phyloP scores from a whole-genome alignment of 2,113 vertebrate species.

The Alces alces region DNA sequence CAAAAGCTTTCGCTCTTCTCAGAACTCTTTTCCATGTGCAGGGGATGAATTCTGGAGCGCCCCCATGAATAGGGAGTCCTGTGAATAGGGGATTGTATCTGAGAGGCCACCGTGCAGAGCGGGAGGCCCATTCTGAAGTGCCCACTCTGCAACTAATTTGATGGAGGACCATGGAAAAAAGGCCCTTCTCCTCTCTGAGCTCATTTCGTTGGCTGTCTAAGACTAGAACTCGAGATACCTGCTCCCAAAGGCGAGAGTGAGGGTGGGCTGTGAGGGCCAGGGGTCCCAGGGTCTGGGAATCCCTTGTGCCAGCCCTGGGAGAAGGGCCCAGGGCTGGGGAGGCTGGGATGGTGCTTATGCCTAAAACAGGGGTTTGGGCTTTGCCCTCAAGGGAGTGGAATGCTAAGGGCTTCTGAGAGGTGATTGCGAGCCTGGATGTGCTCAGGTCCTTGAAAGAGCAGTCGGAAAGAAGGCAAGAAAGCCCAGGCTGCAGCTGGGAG shows the following conservation, averaged over 20 bases:
- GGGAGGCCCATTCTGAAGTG: neutral
- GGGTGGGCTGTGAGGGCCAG: neutral
- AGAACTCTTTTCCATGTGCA: neutral
- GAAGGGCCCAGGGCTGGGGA: neutral
- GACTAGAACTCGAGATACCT: neutral
- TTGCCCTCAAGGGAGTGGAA: neutral
- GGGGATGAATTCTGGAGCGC: conserved; percentile 12
- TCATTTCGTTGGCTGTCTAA: neutral
- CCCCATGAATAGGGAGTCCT: neutral
- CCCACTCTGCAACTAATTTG: neutral
- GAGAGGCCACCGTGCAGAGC: fast-evolving
- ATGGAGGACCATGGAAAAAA: neutral
- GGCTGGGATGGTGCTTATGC: neutral
- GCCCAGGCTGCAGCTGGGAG: neutral
- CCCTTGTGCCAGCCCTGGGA: neutral
- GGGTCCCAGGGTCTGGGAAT: neutral
- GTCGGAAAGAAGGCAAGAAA: neutral
- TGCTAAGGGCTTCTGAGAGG: neutral
- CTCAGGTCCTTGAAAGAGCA: neutral
- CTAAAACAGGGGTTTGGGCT: neutral
- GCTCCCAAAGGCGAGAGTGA: neutral
- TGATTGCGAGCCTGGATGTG: neutral
- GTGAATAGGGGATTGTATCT: conserved; percentile 44
- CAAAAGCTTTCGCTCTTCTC: neutral
- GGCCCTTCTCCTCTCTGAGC: neutral